A percentile compares a stretch with the other conserved stretches of the same genome.
phyloP scores from a whole-genome alignment of 2,888 invertebrate species.

The Capitulum mitella region DNA sequence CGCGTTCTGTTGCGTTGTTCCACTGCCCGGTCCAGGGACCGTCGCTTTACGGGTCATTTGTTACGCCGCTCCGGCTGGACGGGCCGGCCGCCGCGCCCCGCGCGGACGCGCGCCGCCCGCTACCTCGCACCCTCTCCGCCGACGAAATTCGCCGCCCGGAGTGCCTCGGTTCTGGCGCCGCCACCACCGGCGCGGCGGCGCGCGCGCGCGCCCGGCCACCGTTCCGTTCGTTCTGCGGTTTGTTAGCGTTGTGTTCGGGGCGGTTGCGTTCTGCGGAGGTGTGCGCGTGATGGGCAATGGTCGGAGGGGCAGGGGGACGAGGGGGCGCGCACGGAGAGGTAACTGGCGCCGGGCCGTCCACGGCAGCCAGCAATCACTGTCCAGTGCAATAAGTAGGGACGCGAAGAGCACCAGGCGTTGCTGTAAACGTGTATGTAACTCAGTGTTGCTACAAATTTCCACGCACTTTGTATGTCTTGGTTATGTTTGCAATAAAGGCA shows the following conservation, averaged over 20 bases:
- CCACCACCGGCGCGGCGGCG: background rate
- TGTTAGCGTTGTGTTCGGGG: background rate
- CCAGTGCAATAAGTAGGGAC: constrained; percentile 13
- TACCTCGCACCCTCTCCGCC: background rate
- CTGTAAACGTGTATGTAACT: constrained; percentile 11
- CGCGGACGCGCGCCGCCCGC: background rate
- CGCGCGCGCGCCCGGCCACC: background rate
- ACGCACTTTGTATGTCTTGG: constrained; percentile 25
- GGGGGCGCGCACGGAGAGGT: background rate
- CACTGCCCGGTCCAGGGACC: background rate
- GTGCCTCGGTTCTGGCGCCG: background rate
- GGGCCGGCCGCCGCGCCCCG: background rate
- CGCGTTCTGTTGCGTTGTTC: background rate
- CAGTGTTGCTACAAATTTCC: constrained; percentile 24
- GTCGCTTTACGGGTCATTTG: constrained; percentile 6
- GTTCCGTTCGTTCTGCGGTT: background rate
- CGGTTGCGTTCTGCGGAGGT: background rate
- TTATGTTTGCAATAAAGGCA: constrained; percentile 25
- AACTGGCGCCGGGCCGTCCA: background rate
- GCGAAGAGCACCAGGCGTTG: background rate
- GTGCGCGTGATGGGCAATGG: background rate
- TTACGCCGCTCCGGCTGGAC: background rate
- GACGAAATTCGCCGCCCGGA: background rate
- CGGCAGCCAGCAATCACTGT: background rate
- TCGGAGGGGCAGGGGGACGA: background rate